Evolutionary conservation across 1,140 invertebrate species (phyloP).

Genomic region (Drosophila nikananu): DNA sequence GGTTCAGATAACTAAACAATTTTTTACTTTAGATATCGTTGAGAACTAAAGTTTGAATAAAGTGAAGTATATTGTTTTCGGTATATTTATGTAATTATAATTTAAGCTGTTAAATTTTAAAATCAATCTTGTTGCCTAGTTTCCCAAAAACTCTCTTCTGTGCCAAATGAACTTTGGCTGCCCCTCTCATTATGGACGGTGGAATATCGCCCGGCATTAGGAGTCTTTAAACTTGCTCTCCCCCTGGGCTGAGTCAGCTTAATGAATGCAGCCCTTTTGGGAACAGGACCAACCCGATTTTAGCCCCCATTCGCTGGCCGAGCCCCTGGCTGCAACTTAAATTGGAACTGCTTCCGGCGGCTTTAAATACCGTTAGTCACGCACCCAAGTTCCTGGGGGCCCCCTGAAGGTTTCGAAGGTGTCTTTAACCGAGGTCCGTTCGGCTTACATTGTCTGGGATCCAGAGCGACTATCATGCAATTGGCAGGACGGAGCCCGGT

Average conservation of each 20-base stretch:
- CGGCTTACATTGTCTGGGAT: conserved; percentile 66
- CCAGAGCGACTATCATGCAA: conserved; percentile 60
- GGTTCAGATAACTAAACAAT: too few species aligned
- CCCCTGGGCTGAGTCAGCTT: conserved; percentile 68
- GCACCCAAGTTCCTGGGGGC: conserved; percentile 58
- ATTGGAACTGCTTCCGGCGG: conserved; percentile 84
- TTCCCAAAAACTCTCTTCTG: conserved; percentile 3
- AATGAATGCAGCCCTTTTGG: conserved; percentile 64
- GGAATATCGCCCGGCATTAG: conserved; percentile 26
- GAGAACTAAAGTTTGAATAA: neutral
- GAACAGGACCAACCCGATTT: conserved; percentile 2
- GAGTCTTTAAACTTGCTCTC: conserved; percentile 41
- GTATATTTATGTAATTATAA: too few species aligned
- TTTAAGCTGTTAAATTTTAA: neutral
- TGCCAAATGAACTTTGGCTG: conserved; percentile 14
- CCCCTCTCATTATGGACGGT: conserved; percentile 1
- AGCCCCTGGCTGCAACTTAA: conserved; percentile 76
- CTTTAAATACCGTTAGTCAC: conserved; percentile 84
- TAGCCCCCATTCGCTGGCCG: conserved; percentile 22
- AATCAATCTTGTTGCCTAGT: neutral
- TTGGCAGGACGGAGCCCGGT: conserved; percentile 30
- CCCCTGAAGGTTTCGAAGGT: conserved; percentile 54
- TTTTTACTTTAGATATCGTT: neutral
- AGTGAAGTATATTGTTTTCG: neutral
- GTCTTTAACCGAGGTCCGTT: conserved; percentile 59